Evolutionary conservation across 1,140 invertebrate species (phyloP).

Genomic region (Drosophila grimshawi): DNA sequence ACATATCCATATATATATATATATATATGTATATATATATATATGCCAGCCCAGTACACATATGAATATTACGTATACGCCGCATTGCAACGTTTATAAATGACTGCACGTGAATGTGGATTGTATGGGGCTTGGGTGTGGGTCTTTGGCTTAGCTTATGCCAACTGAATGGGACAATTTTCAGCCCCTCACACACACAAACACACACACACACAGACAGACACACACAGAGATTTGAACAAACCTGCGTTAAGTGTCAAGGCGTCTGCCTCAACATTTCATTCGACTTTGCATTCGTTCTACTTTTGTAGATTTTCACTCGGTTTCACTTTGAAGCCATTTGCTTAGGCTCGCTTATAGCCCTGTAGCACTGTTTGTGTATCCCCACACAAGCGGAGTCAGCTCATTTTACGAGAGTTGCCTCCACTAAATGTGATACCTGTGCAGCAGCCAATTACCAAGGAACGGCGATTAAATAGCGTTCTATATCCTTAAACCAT

Average conservation of each 20-base stretch:
- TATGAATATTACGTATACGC: constrained; percentile 58
- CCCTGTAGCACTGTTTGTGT: constrained; percentile 4
- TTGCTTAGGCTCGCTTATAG: constrained; percentile 14
- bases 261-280: constrained; percentile 28
- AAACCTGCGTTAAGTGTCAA: constrained; percentile 17
- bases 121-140: not conserved
- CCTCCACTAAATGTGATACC: too few species aligned
- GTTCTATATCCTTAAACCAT: too few species aligned
- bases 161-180: constrained; percentile 73
- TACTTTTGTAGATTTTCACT: constrained; percentile 12
- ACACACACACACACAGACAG: too few species aligned
- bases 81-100: constrained; percentile 70
- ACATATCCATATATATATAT: constrained; percentile 5
- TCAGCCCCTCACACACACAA: constrained; percentile 38
- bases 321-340: constrained; percentile 45
- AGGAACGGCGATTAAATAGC: too few species aligned
- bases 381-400: not conserved
- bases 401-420: too few species aligned
- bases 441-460: too few species aligned
- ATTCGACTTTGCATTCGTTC: constrained; percentile 40
- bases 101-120: constrained; percentile 36
- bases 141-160: constrained; percentile 53
- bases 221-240: too few species aligned
- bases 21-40: constrained; percentile 6
- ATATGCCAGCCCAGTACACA: constrained; percentile 2